Evolutionary conservation across 2,888 invertebrate species (phyloP).

Genomic region (Halictus quadricinctus): DNA sequence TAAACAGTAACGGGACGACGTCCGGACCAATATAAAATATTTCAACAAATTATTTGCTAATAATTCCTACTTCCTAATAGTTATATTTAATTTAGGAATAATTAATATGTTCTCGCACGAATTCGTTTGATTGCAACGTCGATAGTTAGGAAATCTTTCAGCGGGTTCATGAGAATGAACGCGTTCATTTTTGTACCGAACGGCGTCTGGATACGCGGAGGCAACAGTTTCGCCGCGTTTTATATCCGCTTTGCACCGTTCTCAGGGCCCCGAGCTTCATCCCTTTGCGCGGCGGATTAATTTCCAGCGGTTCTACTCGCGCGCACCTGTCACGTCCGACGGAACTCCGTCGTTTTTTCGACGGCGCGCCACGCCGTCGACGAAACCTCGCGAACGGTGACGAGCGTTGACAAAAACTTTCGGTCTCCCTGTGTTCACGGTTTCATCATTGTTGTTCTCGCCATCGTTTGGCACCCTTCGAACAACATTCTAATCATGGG

Average conservation of each 20-base stretch:
- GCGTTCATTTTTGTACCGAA: background rate
- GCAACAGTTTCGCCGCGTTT: slow-evolving; percentile 48
- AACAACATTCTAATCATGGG: background rate
- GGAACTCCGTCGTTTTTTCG: slow-evolving; percentile 22
- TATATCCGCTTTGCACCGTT: slow-evolving; percentile 46
- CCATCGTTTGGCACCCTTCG: background rate
- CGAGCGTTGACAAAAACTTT: background rate
- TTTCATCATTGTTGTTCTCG: background rate
- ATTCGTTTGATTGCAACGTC: background rate
- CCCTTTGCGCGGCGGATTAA: slow-evolving; percentile 58
- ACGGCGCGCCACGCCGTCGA: background rate
- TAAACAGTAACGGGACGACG: background rate
- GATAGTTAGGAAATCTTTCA: background rate
- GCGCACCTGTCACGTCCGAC: slow-evolving; percentile 34
- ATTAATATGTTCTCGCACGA: background rate
- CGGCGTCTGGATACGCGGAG: slow-evolving; percentile 36
- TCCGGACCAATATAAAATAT: background rate
- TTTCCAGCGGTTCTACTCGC: slow-evolving; percentile 46
- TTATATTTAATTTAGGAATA: background rate
- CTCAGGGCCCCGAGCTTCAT: slow-evolving; percentile 41
- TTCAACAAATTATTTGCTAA: background rate
- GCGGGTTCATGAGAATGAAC: background rate
- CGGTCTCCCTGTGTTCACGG: background rate
- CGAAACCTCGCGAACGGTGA: background rate
- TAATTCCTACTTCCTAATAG: no score